Percentiles rank a stretch among this genome's conserved stretches.
These are phyloP conservation scores for Numida meleagris DNA, from an alignment of 2,113 vertebrate genomes.

Conservation along the genomic window DNA sequence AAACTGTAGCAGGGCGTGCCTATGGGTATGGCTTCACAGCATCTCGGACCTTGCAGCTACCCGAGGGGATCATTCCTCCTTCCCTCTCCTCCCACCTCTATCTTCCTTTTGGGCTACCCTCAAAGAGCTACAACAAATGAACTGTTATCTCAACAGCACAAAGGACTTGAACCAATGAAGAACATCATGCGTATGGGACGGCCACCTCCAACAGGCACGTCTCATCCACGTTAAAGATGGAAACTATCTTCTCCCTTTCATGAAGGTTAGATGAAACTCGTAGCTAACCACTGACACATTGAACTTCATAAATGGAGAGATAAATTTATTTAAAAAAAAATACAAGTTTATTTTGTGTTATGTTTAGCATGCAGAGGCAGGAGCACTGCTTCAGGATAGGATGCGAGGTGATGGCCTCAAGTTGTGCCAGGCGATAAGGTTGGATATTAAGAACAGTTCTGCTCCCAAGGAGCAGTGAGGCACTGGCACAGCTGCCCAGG, in stretches of 20 bases:
- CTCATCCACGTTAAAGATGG: background rate
- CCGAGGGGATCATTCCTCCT: background rate
- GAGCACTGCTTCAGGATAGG: no score
- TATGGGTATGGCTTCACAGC: background rate
- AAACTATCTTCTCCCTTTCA: background rate
- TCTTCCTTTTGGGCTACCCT: background rate
- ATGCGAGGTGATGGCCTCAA: no score
- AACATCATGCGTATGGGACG: background rate
- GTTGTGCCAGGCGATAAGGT: no score
- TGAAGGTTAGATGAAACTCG: background rate
- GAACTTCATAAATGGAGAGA: background rate
- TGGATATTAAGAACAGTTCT: no score
- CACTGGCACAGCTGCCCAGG: no score
- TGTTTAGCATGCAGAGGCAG: no score
- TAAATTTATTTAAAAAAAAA: background rate
- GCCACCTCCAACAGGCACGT: accelerated
- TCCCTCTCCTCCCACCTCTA: background rate
- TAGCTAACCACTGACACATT: accelerated
- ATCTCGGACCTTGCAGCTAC: background rate
- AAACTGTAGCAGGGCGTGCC: background rate
- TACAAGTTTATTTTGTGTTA: no score
- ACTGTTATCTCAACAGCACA: background rate
- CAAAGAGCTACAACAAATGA: background rate
- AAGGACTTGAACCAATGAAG: background rate
- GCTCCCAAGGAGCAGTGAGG: no score